phyloP scores from a whole-genome alignment of 2,888 invertebrate species.

The Gnatocerus cornutus region DNA sequence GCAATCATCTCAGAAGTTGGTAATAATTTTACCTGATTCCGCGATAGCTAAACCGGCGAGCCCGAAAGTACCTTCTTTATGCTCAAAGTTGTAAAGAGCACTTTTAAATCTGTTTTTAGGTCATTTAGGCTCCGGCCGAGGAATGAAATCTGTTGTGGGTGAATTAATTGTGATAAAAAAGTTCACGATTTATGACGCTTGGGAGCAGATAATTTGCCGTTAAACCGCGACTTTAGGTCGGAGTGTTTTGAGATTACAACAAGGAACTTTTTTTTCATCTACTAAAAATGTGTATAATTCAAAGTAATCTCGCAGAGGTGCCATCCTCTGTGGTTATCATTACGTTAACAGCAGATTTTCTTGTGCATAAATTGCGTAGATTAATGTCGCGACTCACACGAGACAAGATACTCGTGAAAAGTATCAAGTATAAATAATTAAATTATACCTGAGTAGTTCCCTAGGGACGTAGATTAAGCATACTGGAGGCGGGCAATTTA shows the following conservation, averaged over 20 bases:
- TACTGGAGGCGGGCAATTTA: slow-evolving; percentile 30
- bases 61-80: no score
- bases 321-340: slow-evolving; percentile 4
- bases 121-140: background rate
- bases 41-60: background rate
- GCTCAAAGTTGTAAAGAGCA: no score
- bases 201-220: slow-evolving; percentile 10
- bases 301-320: background rate
- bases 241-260: background rate
- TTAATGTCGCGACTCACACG: slow-evolving; percentile 1
- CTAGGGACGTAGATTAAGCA: slow-evolving; percentile 33
- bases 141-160: slow-evolving; percentile 1
- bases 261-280: slow-evolving; percentile 1
- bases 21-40: no score
- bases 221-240: background rate
- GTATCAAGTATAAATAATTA: slow-evolving; percentile 37
- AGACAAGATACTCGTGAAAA: slow-evolving; percentile 15
- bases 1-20: no score
- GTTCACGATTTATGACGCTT: slow-evolving; percentile 9
- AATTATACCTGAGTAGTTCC: slow-evolving; percentile 38
- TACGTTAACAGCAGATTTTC: slow-evolving; percentile 1
- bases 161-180: slow-evolving; percentile 17
- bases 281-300: background rate
- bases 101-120: slow-evolving; percentile 5
- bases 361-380: background rate